A percentile compares a stretch with the other conserved stretches of the same genome.
Evolutionary conservation across 2,113 vertebrate genomes (phyloP).

Genomic region (Bothrops jararaca): DNA sequence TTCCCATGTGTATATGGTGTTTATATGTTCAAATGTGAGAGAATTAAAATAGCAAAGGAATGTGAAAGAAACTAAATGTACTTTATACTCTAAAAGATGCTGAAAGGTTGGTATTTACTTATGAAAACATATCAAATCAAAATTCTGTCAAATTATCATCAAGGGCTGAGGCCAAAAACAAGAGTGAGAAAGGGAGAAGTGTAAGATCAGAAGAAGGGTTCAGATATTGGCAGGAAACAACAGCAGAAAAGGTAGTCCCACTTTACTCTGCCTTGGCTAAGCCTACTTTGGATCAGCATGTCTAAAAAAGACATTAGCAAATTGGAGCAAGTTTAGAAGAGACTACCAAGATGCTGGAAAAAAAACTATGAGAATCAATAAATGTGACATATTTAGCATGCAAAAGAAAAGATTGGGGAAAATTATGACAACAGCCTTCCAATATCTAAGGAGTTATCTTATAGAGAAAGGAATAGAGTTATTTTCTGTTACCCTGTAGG

Average conservation of each 20-base stretch:
- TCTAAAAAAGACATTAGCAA: not conserved
- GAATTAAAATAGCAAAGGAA: constrained; percentile 12
- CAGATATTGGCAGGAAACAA: not conserved
- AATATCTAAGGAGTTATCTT: not conserved
- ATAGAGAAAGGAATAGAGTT: not conserved
- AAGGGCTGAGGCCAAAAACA: not conserved
- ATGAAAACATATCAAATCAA: accelerated
- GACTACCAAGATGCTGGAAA: not conserved
- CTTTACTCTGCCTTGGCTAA: not conserved
- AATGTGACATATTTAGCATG: not conserved
- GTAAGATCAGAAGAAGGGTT: not conserved
- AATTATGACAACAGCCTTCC: not conserved
- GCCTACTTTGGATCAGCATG: not conserved
- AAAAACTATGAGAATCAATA: not conserved
- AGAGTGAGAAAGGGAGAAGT: not conserved
- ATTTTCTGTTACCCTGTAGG: not conserved
- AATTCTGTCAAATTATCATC: not conserved
- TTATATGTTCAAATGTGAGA: not conserved
- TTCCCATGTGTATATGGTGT: not conserved
- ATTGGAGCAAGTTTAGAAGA: not conserved
- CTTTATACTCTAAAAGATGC: not conserved
- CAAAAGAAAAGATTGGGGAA: not conserved
- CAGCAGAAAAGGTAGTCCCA: not conserved
- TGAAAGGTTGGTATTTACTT: accelerated
- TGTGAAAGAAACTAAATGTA: not conserved